Evolutionary conservation across 2,797 vertebrate species (phyloP).

Genomic region (Anas bahamensis): DNA sequence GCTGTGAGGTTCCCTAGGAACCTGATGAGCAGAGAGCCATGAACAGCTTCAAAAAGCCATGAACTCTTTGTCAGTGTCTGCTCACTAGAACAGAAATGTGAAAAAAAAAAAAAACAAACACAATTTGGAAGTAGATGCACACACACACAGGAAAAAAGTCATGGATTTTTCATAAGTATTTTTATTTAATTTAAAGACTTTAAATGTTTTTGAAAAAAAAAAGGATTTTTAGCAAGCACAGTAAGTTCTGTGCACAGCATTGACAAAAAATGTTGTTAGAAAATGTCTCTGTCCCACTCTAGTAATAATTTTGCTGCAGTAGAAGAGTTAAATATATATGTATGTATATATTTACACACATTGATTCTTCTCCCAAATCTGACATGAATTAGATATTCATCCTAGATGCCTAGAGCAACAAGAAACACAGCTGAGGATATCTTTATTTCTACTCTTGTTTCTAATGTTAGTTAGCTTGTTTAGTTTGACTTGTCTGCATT

Average conservation of each 20-base stretch:
- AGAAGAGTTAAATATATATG: not conserved
- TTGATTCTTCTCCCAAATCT: not conserved
- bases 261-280: not conserved
- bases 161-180: not conserved
- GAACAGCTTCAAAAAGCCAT: not conserved
- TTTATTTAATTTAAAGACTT: not conserved
- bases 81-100: not conserved
- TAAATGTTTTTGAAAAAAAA: not conserved
- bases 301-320: not conserved
- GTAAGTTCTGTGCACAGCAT: not conserved
- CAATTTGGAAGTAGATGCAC: not conserved
- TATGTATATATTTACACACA: not conserved
- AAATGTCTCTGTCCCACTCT: not conserved
- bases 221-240: not conserved
- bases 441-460: not conserved
- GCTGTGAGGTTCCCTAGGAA: not conserved
- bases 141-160: not conserved
- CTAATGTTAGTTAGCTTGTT: slow-evolving; percentile 16
- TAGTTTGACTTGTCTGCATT: slow-evolving; percentile 17
- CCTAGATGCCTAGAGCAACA: not conserved
- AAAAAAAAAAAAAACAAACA: not conserved
- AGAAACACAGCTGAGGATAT: not conserved
- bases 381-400: not conserved
- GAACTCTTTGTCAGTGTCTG: not conserved
- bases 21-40: not conserved